Evolutionary conservation across 1,140 invertebrate genomes (phyloP), one percentile per base, ranked within the genome.

Genomic region (Mercenaria mercenaria): DNA sequence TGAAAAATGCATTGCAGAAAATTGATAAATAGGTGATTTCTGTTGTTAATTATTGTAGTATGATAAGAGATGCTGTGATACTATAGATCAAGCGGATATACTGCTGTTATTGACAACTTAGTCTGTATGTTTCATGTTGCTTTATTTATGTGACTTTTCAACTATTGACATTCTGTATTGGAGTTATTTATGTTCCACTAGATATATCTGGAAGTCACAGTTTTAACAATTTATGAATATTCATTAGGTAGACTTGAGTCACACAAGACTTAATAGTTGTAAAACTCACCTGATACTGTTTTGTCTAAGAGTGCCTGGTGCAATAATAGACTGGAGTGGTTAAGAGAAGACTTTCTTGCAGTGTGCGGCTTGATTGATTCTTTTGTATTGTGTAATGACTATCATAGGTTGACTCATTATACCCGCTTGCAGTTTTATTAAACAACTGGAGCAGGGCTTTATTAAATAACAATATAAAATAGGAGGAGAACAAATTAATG

Each of bases 161-260:
- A 32, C 61, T 72, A 72, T 72, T 20, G 29, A 39, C 29, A 26
- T 72, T 72, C 39, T 72, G 29, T 72, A 39, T 29, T 37, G 34
- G 67, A 29, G n/a, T 64, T 29, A 64, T 59, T 39, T 41, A 72
- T n/a, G 18, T 39, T 15, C 37, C n/a, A 3, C 8, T 15, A 3
- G 15, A 39, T 32, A 39, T 39, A 39, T 1, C 37, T 15, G 67
- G 15, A 37, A 15, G n/a, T 41, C 10, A 29, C 32, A 23, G 61
- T 67, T 67, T 67, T 8, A 67, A 67, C 34, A 47, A 47, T 18
- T 72, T 37, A 72, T 72, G 67, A 72, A 72, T 72, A 72, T 72
- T 72, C 0, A 72, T 72, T 32, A 72, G 34, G 8, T 41, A 2
- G 32, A 15, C 4, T 72, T 72, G 32, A 72, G 67, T 72, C 67